A percentile compares a stretch with the other conserved stretches of the same genome.
Evolutionary conservation across 23 tunicate species (phyloP).

Genomic region (Oikopleura vanhoeffeni): DNA sequence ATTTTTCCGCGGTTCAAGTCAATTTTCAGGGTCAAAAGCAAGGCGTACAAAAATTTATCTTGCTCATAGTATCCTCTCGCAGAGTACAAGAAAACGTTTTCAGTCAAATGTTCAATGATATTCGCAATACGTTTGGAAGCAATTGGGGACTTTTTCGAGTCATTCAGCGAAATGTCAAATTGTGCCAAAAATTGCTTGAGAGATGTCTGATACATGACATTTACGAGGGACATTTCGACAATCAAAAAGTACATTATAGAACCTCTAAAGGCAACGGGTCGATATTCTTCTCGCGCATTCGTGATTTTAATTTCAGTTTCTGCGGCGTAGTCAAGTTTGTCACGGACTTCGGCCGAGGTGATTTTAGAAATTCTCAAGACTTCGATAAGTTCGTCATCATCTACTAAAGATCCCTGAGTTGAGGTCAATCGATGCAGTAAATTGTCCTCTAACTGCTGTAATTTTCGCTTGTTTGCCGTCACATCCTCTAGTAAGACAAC

Average conservation of each 20-base stretch:
- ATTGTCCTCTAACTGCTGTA: constrained; percentile 91
- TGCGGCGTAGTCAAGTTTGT: constrained; percentile 75
- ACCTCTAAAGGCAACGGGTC: constrained; percentile 93
- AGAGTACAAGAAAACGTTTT: constrained; percentile 76
- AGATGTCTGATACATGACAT: constrained; percentile 99
- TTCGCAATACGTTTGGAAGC: constrained; percentile 63
- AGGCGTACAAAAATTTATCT: constrained; percentile 91
- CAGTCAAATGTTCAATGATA: constrained; percentile 79
- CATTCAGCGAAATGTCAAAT: constrained; percentile 51
- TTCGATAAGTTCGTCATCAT: constrained; percentile 91
- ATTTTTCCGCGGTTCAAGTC: constrained; percentile 57
- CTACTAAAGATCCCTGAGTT: constrained; percentile 88
- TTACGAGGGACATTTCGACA: constrained; percentile 98
- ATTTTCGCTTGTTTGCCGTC: constrained; percentile 94
- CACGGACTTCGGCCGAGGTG: constrained; percentile 92
- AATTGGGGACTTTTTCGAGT: constrained; percentile 76
- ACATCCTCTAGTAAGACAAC: constrained; percentile 93
- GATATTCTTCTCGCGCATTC: constrained; percentile 92
- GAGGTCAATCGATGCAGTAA: constrained; percentile 72
- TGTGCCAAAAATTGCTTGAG: constrained; percentile 69
- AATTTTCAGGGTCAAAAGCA: constrained; percentile 86
- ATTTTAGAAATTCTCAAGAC: constrained; percentile 77
- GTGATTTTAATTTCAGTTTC: constrained; percentile 92
- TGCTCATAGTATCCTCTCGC: constrained; percentile 90
- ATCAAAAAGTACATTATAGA: constrained; percentile 93